Base-by-base conservation (phyloP, 2,797 vertebrate species). In the Coracias cyanogaster region DNA sequence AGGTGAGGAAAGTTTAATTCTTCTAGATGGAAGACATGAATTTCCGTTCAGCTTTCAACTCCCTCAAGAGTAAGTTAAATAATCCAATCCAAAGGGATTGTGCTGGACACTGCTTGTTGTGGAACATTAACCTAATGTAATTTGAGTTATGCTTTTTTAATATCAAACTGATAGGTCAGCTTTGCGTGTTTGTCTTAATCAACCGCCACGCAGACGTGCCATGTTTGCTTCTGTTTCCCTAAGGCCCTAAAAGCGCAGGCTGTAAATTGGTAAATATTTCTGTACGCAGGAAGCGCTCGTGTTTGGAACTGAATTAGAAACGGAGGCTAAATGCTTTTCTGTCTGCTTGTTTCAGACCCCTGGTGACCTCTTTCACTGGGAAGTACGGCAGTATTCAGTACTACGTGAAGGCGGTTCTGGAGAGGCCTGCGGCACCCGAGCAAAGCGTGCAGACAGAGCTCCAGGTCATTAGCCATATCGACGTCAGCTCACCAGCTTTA, bases 31-130 rank as follows among this genome's bases (percentile, higher is more conserved):
- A 73, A 98, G 97, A 90, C 98, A 99, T 1, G 97, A 98, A 94
- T 98, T 99, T 94, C 98, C 98, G 6, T 99, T 99, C 95, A 97
- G 97, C 86, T 98, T 99, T 93, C 98, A 98, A 37, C 98, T 99
- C 52, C 98, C 98, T 60, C 97, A 98, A 83, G 98, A 98, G 98
- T 98, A 97, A 98, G 98, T 98, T 83, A 81, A 93, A 20, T 81
- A 58, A 22, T 37, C 8, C 64, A 55, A 22, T 48, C 41, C 71
- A 54, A 61, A 76, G 46, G 78, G 78, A 66, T 76, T 79, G 31
- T 80, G 82, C 85, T 64, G 74, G 71, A 22, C 19, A 2, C 55
- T 72, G 60, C 65, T 64, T 31, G 35, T 88, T 96, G 66, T 85
- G 54, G 48, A 85, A 89, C 28, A 61, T 51, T 58, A 81, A 24